Conservation (phyloP, 2,113 vertebrate genomes). For the Tachycineta bicolor region DNA sequence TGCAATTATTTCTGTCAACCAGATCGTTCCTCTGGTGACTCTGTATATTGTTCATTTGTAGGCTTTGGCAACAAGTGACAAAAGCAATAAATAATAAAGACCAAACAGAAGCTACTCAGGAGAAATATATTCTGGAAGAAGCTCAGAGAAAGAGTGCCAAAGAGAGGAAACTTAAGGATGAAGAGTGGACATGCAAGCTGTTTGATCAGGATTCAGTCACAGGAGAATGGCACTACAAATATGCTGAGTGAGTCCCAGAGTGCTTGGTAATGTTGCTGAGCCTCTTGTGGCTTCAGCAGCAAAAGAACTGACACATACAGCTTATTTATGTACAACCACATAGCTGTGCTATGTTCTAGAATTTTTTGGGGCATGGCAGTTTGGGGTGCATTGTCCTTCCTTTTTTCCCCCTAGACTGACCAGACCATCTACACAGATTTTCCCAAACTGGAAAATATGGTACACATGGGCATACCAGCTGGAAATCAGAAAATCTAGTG, state of each 20-base stretch:
- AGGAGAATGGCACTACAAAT: constrained; percentile 97
- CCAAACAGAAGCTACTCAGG: constrained; percentile 96
- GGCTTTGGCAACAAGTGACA: constrained; percentile 97
- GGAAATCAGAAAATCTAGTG: not conserved
- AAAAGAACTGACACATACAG: not conserved
- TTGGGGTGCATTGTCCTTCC: not conserved
- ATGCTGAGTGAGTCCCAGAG: constrained; percentile 87
- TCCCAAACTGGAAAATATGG: not conserved
- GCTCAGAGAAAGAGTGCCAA: constrained; percentile 92
- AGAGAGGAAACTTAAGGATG: constrained; percentile 89
- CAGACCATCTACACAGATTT: not conserved
- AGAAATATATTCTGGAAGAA: constrained; percentile 95
- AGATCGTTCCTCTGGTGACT: not conserved
- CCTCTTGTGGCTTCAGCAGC: not conserved
- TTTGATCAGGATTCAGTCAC: constrained; percentile 92
- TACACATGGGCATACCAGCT: not conserved
- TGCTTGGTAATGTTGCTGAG: not conserved
- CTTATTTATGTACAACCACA: not conserved
- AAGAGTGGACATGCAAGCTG: constrained; percentile 89
- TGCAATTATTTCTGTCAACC: not conserved
- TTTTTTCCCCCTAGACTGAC: not conserved
- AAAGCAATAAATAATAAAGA: constrained; percentile 96
- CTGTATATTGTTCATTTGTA: constrained; percentile 50
- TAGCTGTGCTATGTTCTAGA: not conserved
- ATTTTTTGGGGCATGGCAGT: not conserved